Evolutionary conservation across 2,888 invertebrate genomes (phyloP), one percentile per base, ranked within the genome.

Genomic region (Plagiodera versicolora): DNA sequence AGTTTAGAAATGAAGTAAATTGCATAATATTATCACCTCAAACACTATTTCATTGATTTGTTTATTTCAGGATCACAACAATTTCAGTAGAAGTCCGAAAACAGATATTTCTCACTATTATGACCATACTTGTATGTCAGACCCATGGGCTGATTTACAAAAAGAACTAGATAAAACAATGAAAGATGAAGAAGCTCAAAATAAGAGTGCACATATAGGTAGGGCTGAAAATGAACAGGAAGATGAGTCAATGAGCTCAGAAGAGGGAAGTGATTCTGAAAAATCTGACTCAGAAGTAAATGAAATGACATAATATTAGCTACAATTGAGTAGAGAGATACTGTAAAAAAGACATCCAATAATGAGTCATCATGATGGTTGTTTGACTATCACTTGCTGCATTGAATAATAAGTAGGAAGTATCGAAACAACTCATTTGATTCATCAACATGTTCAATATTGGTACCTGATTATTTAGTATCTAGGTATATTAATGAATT

Each of bases 101-200:
- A 53, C 45, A n/a, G 49, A 63, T 32, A 54, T 64, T 39, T 57
- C 63, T 8, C 47, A 14, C 17, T 67, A 52, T 58, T 63, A 53
- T 30, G 67, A 67, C 39, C 56, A 14, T n/a, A 65, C 65, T 9
- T 54, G 63, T 47, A 28, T 44, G n/a, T 20, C 49, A 19, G 59
- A 67, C 39, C 67, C 67, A 2, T 67, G 67, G 67, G 55, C 58
- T 20, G 57, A 62, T 1, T 49, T 65, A 47, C 59, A 64, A 55
- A 50, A 59, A 52, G 51, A 64, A 32, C 20, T 51, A 9, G 28
- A 58, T 35, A 28, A 24, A 9, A 32, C 18, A 53, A 50, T 32
- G 11, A 18, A 35, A 30, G 32, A 32, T n/a, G 58, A 47, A 35
- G 44, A 14, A 45, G 20, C 24, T 10, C 11, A 45, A 35, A 19